Evolutionary conservation across 2,888 invertebrate genomes (phyloP).

Genomic region (Metacarcinus magister): DNA sequence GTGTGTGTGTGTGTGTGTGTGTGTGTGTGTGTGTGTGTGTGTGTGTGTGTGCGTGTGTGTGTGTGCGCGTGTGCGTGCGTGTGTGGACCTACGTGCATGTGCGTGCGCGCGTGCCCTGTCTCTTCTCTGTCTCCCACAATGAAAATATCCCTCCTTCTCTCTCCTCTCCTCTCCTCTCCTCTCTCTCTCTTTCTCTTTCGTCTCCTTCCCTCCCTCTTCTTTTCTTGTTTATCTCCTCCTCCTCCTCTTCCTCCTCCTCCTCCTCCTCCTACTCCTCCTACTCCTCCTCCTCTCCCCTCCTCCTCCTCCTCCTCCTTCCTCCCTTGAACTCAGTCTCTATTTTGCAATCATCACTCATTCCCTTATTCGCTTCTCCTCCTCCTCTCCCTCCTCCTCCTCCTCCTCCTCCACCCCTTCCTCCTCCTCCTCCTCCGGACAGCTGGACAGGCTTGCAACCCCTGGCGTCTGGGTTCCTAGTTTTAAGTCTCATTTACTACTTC

Average conservation of each 20-base stretch:
- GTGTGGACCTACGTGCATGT: slow-evolving; percentile 8
- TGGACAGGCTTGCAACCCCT: neutral
- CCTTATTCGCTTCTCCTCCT: neutral
- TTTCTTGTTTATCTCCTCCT: no score
- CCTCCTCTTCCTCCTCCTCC: no score
- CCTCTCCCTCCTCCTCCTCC: neutral
- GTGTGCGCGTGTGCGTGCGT: neutral
- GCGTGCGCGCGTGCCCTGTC: neutral
- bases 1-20: no score
- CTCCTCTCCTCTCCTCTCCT: neutral
- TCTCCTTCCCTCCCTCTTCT: neutral
- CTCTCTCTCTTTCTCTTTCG: neutral
- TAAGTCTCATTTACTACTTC: neutral
- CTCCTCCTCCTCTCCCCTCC: neutral
- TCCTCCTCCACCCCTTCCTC: no score
- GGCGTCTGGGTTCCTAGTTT: neutral
- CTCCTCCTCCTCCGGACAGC: neutral
- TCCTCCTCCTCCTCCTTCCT: neutral
- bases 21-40: no score
- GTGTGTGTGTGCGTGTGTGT: no score
- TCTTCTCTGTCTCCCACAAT: neutral
- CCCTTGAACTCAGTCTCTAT: neutral
- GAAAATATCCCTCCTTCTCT: neutral
- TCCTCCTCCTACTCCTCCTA: no score
- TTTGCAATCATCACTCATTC: slow-evolving; percentile 26